Base-by-base conservation (phyloP, 2,113 vertebrate genomes). In the Prochilodus magdalenae region DNA sequence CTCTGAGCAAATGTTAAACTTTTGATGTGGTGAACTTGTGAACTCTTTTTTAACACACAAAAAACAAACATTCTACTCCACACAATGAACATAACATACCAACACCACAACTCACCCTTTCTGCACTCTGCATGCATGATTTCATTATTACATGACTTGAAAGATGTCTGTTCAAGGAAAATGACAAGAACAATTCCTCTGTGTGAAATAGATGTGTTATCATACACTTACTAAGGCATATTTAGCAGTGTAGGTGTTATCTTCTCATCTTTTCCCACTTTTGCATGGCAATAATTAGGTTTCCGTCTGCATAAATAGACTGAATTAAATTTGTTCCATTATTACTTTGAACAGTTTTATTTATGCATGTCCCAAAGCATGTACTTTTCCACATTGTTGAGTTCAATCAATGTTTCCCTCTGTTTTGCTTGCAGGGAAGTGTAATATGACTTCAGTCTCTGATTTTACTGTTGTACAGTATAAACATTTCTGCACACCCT, bases 1-100 rank as follows among this genome's bases (percentile, higher is more conserved):
- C n/a, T n/a, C n/a, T n/a, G n/a, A n/a, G n/a, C 82, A 53, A 83
- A 69, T 40, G 60, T 30, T 84, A 79, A 87, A 82, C 83, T 77
- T 24, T 0, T 84, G 83, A 86, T 84, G 77, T 69, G 27, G 72
- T 87, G 86, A 90, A 91, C 88, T 87, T 85, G 53, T 89, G 89
- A 90, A 88, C 88, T 85, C 86, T 51, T 80, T 44, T 71, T 72
- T 85, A 74, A 81, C 18, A 63, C 74, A 81, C n/a, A n/a, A n/a
- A n/a, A 27, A 53, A 77, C 67, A 36, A n/a, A n/a, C 53, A 47
- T 5, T 76, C 59, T 20, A 55, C 5, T 55, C 66, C 13, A 26
- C 49, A 29, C 49, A 47, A 13, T 1, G 36, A 70, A 44, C 24
- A 72, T 16, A 63, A 49, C 27, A 30, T 49, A 33, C 62, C 4